phyloP scores from a whole-genome alignment of 2,888 invertebrate species.

The Hemaris fuciformis region DNA sequence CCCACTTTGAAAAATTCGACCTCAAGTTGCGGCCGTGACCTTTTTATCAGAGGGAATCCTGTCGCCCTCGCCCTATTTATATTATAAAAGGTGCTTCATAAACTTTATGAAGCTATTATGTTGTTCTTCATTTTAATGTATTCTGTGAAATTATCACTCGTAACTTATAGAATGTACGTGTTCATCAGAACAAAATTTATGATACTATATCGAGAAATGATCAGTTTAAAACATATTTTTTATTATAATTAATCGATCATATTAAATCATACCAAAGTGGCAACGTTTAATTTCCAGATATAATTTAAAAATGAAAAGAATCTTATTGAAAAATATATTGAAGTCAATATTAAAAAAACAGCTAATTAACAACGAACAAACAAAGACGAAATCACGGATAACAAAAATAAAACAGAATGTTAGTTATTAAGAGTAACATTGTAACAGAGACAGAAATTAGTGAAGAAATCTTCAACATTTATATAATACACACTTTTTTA shows the following conservation, averaged over 20 bases:
- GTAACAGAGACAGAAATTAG: background rate
- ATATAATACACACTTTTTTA: background rate
- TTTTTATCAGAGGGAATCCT: conserved; percentile 27
- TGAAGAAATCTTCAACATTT: background rate
- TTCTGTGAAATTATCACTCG: background rate
- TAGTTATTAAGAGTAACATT: background rate
- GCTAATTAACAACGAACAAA: too few species aligned
- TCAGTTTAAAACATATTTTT: background rate
- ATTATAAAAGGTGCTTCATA: conserved; percentile 13
- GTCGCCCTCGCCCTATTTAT: conserved; percentile 19
- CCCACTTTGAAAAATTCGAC: background rate
- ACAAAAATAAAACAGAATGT: background rate
- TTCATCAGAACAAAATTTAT: background rate
- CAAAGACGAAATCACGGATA: background rate
- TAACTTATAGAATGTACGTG: background rate
- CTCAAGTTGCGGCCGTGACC: conserved; percentile 29
- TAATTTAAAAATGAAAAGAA: background rate
- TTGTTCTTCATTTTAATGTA: background rate
- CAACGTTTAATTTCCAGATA: background rate
- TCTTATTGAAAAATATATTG: background rate
- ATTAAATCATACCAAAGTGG: background rate
- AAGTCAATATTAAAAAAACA: background rate
- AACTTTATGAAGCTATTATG: conserved; percentile 32
- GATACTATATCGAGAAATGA: background rate
- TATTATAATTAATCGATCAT: background rate